phyloP scores from a whole-genome alignment of 2,113 vertebrate genomes.

The Cryptoleucopteryx plumbea region DNA sequence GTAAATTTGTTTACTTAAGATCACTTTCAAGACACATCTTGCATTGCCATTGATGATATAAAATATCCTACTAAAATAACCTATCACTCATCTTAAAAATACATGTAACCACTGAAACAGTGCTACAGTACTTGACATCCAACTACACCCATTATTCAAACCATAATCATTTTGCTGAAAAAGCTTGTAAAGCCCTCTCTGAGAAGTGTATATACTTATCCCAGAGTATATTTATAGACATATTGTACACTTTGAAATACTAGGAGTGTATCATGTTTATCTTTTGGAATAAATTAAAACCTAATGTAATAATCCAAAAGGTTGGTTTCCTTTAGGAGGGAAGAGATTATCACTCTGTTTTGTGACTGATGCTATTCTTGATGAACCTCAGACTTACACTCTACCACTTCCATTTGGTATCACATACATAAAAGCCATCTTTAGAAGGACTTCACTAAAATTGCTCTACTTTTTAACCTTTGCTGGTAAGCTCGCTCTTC shows the following conservation, averaged over 20 bases:
- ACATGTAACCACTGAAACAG: background rate
- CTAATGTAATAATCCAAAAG: background rate
- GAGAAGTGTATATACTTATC: background rate
- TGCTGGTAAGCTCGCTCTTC: background rate
- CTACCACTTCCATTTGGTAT: background rate
- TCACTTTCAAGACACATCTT: background rate
- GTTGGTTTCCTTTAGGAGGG: background rate
- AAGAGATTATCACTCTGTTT: background rate
- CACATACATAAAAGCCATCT: background rate
- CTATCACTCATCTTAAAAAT: background rate
- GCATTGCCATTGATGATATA: background rate
- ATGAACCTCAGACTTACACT: background rate
- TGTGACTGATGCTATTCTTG: background rate
- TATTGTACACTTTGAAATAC: background rate
- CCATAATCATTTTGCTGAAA: background rate
- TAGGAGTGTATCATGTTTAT: background rate
- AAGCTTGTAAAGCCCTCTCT: background rate
- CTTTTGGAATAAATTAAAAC: background rate
- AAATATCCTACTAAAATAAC: background rate
- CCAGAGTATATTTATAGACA: background rate
- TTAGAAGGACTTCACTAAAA: background rate
- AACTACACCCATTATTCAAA: background rate
- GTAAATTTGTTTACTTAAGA: background rate
- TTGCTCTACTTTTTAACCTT: background rate
- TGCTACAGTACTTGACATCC: background rate